Conservation (phyloP, 1,140 invertebrate genomes). For the Eumaeus atala region DNA sequence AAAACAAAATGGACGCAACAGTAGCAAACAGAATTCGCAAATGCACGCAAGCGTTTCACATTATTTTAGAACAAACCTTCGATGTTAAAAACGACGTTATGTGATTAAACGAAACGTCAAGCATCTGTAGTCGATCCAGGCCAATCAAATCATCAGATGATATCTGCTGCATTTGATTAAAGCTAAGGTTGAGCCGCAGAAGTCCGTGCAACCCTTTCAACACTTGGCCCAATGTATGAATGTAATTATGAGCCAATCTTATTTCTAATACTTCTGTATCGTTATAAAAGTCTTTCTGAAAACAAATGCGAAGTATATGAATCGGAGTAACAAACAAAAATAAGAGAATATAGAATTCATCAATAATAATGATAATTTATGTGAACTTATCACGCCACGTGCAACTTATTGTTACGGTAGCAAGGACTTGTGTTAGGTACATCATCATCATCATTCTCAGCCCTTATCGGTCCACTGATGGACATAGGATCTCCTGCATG, state of each 20-base stretch:
- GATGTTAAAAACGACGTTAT: constrained; percentile 84
- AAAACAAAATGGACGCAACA: not conserved
- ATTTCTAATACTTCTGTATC: constrained; percentile 81
- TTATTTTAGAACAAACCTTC: constrained; percentile 76
- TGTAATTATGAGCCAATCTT: constrained; percentile 81
- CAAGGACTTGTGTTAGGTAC: too few species aligned
- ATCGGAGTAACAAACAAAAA: not conserved
- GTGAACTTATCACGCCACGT: too few species aligned
- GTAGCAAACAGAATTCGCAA: constrained; percentile 27
- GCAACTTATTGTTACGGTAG: too few species aligned
- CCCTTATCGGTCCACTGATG: too few species aligned
- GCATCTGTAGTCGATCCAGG: constrained; percentile 79
- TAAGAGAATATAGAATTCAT: not conserved
- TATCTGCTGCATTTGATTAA: constrained; percentile 82
- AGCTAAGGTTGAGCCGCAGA: constrained; percentile 81
- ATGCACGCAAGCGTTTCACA: constrained; percentile 27
- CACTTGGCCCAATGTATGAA: constrained; percentile 81
- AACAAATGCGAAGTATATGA: constrained; percentile 7
- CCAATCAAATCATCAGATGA: constrained; percentile 83
- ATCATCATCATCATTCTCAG: too few species aligned
- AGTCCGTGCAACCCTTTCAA: constrained; percentile 83
- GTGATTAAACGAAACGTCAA: constrained; percentile 86
- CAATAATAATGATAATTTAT: too few species aligned
- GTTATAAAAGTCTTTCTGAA: constrained; percentile 82
- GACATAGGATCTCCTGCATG: too few species aligned